Conservation (phyloP, 2,113 vertebrate species). For the Odocoileus hemionus region DNA sequence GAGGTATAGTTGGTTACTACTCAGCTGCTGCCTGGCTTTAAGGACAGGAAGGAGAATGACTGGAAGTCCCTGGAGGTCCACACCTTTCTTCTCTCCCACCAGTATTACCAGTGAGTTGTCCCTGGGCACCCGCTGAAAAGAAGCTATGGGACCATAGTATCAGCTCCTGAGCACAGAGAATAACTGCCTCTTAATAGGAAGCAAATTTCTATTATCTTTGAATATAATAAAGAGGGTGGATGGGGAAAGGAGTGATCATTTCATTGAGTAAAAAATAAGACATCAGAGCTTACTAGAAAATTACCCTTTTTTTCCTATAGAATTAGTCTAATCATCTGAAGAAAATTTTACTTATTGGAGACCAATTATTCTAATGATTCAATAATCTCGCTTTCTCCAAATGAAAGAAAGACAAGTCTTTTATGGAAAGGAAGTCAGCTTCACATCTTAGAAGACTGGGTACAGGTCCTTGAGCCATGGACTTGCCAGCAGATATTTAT, state of each 20-base stretch:
- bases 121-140: neutral
- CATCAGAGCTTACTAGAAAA: neutral
- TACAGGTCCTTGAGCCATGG: neutral
- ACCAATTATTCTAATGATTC: constrained; percentile 52
- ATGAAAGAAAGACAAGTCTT: constrained; percentile 33
- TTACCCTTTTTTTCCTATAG: neutral
- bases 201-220: neutral
- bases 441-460: neutral
- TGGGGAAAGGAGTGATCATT: neutral
- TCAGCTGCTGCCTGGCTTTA: neutral
- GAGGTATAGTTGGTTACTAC: neutral
- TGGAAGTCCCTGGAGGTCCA: neutral
- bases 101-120: neutral
- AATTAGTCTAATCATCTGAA: constrained; percentile 49
- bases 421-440: constrained; percentile 28
- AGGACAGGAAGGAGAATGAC: neutral
- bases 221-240: neutral
- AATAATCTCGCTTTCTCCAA: neutral
- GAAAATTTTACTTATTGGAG: constrained; percentile 45
- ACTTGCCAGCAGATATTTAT: neutral
- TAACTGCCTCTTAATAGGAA: neutral
- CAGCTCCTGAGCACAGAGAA: neutral
- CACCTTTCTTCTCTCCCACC: neutral
- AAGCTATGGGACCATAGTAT: neutral
- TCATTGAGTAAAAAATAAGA: constrained; percentile 32